phyloP scores from a whole-genome alignment of 2,888 invertebrate species.

The Allophyes oxyacanthae region DNA sequence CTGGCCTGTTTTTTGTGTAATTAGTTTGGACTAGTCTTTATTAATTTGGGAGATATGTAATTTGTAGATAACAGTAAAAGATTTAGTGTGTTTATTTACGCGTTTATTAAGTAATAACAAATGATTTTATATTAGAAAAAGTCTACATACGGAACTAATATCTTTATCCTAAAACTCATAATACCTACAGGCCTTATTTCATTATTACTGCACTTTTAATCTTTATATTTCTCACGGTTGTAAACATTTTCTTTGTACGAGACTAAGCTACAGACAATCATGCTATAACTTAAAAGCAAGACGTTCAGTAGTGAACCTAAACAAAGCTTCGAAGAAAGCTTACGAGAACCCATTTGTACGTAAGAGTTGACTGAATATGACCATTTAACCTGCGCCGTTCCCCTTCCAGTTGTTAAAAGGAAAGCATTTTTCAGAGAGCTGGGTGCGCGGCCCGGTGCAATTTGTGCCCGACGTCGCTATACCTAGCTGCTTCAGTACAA shows the following conservation, averaged over 20 bases:
- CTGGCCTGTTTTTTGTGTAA: conserved; percentile 17
- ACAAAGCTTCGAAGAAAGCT: conserved; percentile 38
- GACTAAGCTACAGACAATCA: conserved; percentile 27
- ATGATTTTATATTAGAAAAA: too few species aligned
- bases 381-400: conserved; percentile 74
- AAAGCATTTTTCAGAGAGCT: conserved; percentile 75
- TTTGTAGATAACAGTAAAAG: too few species aligned
- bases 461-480: conserved; percentile 75
- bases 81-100: too few species aligned
- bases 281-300: conserved; percentile 35
- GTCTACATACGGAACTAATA: too few species aligned
- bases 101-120: too few species aligned
- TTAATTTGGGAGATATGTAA: conserved; percentile 24
- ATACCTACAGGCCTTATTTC: not conserved
- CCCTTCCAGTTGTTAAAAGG: conserved; percentile 73
- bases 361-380: conserved; percentile 75
- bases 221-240: conserved; percentile 9
- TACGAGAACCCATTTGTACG: conserved; percentile 64
- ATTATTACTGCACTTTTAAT: not conserved
- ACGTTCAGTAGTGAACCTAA: conserved; percentile 34
- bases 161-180: too few species aligned
- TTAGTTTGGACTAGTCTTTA: conserved; percentile 16
- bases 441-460: conserved; percentile 69
- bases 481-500: conserved; percentile 67
- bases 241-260: conserved; percentile 2